A percentile compares a stretch with the other conserved stretches of the same genome.
phyloP scores from a whole-genome alignment of 2,113 vertebrate genomes.

The Hypomesus transpacificus region DNA sequence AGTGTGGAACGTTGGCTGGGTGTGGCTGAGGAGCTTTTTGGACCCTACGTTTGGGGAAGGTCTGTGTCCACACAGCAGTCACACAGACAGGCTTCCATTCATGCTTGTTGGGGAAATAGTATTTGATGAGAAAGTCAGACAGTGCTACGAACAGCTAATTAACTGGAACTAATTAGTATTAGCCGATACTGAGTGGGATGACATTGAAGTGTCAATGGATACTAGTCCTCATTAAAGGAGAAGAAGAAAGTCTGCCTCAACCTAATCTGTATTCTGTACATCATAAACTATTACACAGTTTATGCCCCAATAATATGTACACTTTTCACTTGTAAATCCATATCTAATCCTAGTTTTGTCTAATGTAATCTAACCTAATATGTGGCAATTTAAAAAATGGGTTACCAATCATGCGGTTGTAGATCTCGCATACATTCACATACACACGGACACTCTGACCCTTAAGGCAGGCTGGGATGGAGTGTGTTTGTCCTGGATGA shows the following conservation, averaged over 20 bases:
- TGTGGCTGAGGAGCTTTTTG: constrained; percentile 88
- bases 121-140: background rate
- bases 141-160: background rate
- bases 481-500: constrained; percentile 4
- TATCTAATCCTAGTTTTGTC: too few relatives aligned
- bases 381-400: background rate
- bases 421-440: background rate
- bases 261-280: too few relatives aligned
- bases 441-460: constrained; percentile 4
- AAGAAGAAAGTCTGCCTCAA: too few relatives aligned
- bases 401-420: background rate
- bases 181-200: too few relatives aligned
- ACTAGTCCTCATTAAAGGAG: too few relatives aligned
- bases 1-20: constrained; percentile 90
- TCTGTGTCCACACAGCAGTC: background rate
- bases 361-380: too few relatives aligned
- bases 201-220: too few relatives aligned
- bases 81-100: background rate
- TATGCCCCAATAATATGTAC: too few relatives aligned
- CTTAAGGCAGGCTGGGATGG: background rate
- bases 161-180: background rate
- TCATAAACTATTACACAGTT: too few relatives aligned
- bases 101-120: too few relatives aligned
- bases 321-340: too few relatives aligned
- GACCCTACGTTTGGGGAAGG: constrained; percentile 85